Evolutionary conservation across 92 coral and sea anemone genomes (phyloP).

Genomic region (Parazoanthus swiftii): DNA sequence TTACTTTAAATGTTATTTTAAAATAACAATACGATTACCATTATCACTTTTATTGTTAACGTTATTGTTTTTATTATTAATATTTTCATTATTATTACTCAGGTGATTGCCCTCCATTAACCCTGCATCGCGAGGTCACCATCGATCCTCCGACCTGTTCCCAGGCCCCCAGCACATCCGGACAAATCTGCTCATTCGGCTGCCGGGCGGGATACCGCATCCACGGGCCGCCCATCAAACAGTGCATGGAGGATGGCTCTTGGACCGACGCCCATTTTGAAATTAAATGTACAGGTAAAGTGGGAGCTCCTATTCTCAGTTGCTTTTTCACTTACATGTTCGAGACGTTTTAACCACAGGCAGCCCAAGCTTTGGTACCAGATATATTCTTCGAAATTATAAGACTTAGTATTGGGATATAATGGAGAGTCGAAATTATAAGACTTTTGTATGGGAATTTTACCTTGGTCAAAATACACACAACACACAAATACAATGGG

Average conservation of each 20-base stretch:
- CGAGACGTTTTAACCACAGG: no score
- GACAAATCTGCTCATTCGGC: slow-evolving; percentile 56
- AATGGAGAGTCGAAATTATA: no score
- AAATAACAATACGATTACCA: no score
- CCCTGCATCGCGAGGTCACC: slow-evolving; percentile 28
- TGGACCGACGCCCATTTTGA: slow-evolving; percentile 64
- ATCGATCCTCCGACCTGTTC: slow-evolving; percentile 64
- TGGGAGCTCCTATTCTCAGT: no score
- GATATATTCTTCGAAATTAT: no score
- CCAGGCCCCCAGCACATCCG: slow-evolving; percentile 50
- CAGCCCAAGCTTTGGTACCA: no score
- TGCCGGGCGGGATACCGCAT: slow-evolving; percentile 59
- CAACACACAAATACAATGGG: no score
- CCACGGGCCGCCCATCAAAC: slow-evolving; percentile 70
- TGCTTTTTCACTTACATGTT: not conserved
- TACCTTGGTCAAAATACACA: no score
- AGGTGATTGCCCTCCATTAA: slow-evolving; percentile 50
- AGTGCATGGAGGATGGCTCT: slow-evolving; percentile 60
- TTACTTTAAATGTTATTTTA: no score
- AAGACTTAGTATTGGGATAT: no score
- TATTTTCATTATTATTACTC: not conserved
- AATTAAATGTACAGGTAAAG: slow-evolving; percentile 63
- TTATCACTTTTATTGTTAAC: not conserved
- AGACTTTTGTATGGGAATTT: no score
- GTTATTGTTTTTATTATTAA: no score